phyloP scores from a whole-genome alignment of 2,888 invertebrate species.

The Cephus runcator region DNA sequence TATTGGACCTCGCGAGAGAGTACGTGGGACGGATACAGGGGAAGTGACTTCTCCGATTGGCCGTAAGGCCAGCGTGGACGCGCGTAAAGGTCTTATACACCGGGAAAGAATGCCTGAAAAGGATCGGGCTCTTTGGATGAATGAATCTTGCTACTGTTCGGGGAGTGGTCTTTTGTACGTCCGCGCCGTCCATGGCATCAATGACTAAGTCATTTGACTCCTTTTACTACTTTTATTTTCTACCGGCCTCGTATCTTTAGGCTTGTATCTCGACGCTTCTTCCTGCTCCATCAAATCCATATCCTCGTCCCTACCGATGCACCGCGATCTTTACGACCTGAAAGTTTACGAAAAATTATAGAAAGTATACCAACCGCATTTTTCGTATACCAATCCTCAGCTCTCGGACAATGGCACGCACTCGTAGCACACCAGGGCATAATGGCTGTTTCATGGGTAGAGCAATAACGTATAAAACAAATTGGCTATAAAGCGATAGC shows the following conservation, averaged over 20 bases:
- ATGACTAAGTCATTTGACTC: constrained; percentile 4
- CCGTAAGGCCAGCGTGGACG: neutral
- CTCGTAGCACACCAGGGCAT: constrained; percentile 27
- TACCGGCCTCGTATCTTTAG: neutral
- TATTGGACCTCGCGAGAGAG: constrained; percentile 19
- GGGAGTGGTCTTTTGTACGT: constrained; percentile 14
- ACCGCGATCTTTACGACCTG: neutral
- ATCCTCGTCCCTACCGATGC: neutral
- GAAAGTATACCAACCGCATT: constrained; percentile 16
- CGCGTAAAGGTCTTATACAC: neutral
- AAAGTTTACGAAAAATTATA: neutral
- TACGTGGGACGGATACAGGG: neutral
- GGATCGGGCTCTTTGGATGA: constrained; percentile 3
- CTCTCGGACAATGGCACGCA: constrained; percentile 27
- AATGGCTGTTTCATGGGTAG: constrained; percentile 54
- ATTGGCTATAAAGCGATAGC: constrained; percentile 56
- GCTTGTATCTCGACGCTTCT: neutral
- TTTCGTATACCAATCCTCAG: constrained; percentile 12
- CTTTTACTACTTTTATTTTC: neutral
- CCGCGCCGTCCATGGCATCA: neutral
- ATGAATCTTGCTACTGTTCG: constrained; percentile 26
- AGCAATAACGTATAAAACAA: constrained; percentile 59
- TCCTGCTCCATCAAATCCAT: neutral
- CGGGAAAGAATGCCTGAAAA: neutral
- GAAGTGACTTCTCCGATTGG: neutral